Conservation (phyloP, 2,888 invertebrate species). For the Terebella lapidaria region DNA sequence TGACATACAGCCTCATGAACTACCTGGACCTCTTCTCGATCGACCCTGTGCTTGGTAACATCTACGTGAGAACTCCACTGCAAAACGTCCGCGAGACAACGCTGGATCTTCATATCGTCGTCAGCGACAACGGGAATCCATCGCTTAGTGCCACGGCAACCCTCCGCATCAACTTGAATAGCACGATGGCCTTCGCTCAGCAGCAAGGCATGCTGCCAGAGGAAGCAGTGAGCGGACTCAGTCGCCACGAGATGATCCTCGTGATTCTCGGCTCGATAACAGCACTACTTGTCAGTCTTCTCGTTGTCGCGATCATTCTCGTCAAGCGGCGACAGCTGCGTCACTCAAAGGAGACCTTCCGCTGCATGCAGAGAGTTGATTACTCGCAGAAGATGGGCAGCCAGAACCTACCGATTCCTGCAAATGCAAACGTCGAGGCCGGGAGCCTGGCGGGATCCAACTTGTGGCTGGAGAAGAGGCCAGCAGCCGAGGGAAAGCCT, state of each 20-base stretch:
- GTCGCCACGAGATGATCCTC: not conserved
- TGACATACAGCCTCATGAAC: slow-evolving; percentile 17
- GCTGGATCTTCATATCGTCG: not conserved
- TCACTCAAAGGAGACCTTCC: not conserved
- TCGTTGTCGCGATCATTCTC: not conserved
- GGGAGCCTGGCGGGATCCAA: too few relatives aligned
- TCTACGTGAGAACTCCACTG: not conserved
- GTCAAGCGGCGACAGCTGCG: not conserved
- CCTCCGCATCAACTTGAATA: not conserved
- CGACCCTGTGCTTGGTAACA: not conserved
- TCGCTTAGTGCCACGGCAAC: not conserved
- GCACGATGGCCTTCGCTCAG: not conserved
- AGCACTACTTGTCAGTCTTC: not conserved
- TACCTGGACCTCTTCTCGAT: slow-evolving; percentile 12
- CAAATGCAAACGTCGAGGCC: too few relatives aligned
- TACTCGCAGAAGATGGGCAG: not conserved
- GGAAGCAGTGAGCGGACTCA: not conserved
- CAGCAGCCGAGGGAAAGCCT: too few relatives aligned
- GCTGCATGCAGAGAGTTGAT: not conserved
- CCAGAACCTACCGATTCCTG: too few relatives aligned
- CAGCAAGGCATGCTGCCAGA: not conserved
- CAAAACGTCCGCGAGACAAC: not conserved
- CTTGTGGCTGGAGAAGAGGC: too few relatives aligned
- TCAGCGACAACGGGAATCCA: not conserved
- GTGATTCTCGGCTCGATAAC: not conserved